phyloP scores from a whole-genome alignment of 2,113 vertebrate genomes.

The Macroglossus sobrinus region DNA sequence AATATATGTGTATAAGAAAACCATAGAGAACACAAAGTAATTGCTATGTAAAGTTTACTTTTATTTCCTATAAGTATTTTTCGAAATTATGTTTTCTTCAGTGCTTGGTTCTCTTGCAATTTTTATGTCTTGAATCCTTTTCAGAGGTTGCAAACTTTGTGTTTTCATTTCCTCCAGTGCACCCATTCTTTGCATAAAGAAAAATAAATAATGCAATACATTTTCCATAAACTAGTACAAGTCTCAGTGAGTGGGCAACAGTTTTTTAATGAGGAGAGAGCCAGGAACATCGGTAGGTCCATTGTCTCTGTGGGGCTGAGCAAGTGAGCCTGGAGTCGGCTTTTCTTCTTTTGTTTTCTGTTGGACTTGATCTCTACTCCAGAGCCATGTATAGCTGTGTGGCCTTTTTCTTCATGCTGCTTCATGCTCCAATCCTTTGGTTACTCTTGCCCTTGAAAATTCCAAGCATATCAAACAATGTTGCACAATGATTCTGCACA shows the following conservation, averaged over 20 bases:
- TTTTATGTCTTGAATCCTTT: background rate
- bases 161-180: background rate
- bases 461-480: background rate
- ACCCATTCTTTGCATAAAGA: background rate
- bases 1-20: background rate
- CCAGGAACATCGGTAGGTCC: background rate
- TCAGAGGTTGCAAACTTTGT: background rate
- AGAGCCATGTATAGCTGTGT: background rate
- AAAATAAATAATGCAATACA: background rate
- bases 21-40: background rate
- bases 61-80: constrained; percentile 1
- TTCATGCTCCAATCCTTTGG: background rate
- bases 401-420: background rate
- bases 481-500: background rate
- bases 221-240: background rate
- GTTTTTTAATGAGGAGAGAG: background rate
- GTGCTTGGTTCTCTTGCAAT: background rate
- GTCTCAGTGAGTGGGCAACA: background rate
- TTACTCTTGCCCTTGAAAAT: background rate
- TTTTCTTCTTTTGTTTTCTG: background rate
- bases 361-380: background rate
- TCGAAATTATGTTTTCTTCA: background rate
- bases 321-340: background rate
- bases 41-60: background rate
- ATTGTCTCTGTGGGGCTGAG: background rate